phyloP scores from a whole-genome alignment of 2,113 vertebrate genomes.

The Chloebia gouldiae region DNA sequence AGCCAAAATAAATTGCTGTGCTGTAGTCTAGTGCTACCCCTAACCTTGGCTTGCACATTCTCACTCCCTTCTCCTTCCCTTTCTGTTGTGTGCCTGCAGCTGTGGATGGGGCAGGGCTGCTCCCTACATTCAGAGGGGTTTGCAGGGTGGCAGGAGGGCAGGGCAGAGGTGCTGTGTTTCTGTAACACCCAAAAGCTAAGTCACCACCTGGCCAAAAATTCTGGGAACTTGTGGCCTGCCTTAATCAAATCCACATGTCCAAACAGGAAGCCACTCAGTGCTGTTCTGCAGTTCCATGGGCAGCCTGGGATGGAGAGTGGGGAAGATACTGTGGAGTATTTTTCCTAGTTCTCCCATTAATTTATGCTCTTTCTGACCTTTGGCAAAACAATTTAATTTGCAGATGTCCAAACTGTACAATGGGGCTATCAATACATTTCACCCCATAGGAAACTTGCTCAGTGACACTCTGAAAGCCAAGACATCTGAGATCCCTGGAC shows the following conservation, averaged over 20 bases:
- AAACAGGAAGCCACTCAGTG: background rate
- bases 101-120: background rate
- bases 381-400: constrained; percentile 3
- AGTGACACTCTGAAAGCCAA: background rate
- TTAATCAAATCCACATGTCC: constrained; percentile 12
- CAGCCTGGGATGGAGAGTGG: background rate
- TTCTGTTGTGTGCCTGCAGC: background rate
- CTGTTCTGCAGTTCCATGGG: background rate
- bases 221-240: background rate
- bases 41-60: background rate
- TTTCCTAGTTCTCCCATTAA: background rate
- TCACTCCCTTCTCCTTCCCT: background rate
- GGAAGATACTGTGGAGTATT: background rate
- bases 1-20: constrained; percentile 15
- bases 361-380: constrained; percentile 6
- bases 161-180: background rate
- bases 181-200: background rate
- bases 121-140: background rate
- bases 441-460: background rate
- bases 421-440: background rate
- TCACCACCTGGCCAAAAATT: constrained; percentile 14
- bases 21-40: background rate
- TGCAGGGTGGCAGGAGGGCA: background rate
- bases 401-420: background rate
- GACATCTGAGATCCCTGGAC: background rate